Percentiles rank a stretch among this genome's conserved stretches.
phyloP scores from a whole-genome alignment of 2,888 invertebrate species.

The Abscondita cerata region DNA sequence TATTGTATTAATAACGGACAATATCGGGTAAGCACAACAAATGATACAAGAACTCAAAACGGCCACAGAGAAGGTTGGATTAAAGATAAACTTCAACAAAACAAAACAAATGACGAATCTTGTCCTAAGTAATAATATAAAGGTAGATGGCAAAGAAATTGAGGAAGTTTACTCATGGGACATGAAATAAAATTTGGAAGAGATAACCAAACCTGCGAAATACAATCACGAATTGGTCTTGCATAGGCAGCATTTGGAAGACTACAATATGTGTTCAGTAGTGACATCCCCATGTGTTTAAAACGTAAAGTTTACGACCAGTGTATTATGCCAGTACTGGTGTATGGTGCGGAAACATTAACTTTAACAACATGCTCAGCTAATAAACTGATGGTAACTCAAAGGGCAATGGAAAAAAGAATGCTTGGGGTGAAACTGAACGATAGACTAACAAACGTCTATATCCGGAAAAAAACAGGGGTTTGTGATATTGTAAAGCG shows the following conservation, averaged over 20 bases:
- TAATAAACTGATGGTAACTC: not conserved
- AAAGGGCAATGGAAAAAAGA: conserved; percentile 1
- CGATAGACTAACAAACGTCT: too few relatives aligned
- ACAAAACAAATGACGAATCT: too few relatives aligned
- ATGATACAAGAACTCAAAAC: too few relatives aligned
- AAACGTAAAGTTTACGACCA: not conserved
- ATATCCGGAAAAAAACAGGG: too few relatives aligned
- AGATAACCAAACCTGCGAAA: not conserved
- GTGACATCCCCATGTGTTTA: too few relatives aligned
- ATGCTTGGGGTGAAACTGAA: not conserved
- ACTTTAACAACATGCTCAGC: not conserved
- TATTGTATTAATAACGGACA: too few relatives aligned
- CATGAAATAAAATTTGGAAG: not conserved
- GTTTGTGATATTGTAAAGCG: too few relatives aligned
- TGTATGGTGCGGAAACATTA: conserved; percentile 2
- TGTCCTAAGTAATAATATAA: too few relatives aligned
- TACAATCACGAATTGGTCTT: not conserved
- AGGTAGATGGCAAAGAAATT: too few relatives aligned
- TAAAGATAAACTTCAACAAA: too few relatives aligned
- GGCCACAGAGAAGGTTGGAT: too few relatives aligned
- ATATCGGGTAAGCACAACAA: too few relatives aligned
- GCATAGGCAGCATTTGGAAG: not conserved
- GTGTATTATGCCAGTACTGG: conserved; percentile 1
- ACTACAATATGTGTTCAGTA: not conserved
- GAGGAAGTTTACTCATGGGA: not conserved